phyloP scores from a whole-genome alignment of 2,113 vertebrate genomes.

The Laticauda colubrina region DNA sequence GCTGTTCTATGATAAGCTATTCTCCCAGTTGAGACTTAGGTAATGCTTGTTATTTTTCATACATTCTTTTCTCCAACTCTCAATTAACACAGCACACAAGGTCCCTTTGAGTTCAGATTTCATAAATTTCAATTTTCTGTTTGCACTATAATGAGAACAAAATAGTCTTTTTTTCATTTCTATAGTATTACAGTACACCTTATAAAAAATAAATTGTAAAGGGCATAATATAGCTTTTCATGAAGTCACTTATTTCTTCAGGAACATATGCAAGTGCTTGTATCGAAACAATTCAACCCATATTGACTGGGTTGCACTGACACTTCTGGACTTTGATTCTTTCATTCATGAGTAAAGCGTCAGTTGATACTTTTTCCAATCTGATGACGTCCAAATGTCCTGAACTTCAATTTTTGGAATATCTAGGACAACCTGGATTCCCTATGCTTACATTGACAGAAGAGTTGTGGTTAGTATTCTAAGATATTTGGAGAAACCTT shows the following conservation, averaged over 20 bases:
- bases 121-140: neutral
- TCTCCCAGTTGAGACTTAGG: neutral
- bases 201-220: neutral
- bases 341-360: neutral
- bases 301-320: neutral
- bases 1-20: neutral
- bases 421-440: neutral
- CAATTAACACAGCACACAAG: neutral
- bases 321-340: neutral
- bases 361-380: neutral
- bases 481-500: neutral
- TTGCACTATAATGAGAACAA: neutral
- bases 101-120: neutral
- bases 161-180: neutral
- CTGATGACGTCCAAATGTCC: neutral
- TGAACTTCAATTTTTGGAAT: neutral
- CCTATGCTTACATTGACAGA: neutral
- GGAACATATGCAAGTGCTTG: neutral
- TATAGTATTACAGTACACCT: neutral
- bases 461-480: neutral
- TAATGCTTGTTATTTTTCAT: neutral
- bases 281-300: neutral
- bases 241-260: neutral
- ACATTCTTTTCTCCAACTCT: neutral
- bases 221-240: neutral